phyloP scores from a whole-genome alignment of 1,140 invertebrate genomes.

The Plectus sambesii region DNA sequence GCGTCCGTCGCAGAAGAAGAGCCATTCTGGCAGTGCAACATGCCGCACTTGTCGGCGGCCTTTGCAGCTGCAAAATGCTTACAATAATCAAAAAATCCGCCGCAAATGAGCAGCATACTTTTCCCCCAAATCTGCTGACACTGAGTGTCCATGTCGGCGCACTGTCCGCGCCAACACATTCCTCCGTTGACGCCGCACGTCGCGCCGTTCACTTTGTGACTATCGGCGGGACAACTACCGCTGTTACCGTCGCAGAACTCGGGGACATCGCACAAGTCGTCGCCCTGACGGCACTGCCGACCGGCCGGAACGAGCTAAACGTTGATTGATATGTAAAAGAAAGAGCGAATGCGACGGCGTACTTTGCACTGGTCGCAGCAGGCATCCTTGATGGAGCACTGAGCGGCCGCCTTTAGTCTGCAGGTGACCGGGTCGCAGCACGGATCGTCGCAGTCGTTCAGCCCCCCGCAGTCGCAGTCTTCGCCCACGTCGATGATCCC shows the following conservation, averaged over 20 bases:
- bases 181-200: constrained; percentile 40
- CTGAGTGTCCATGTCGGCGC: constrained; percentile 35
- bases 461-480: constrained; percentile 43
- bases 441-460: constrained; percentile 41
- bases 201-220: constrained; percentile 41
- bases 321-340: background rate
- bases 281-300: constrained; percentile 31
- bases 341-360: background rate
- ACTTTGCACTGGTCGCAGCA: constrained; percentile 42
- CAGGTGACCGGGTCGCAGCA: constrained; percentile 44
- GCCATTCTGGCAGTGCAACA: constrained; percentile 35
- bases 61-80: constrained; percentile 24
- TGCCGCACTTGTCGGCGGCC: constrained; percentile 34
- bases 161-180: constrained; percentile 44
- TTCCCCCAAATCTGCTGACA: constrained; percentile 37
- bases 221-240: constrained; percentile 43
- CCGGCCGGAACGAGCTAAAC: constrained; percentile 24
- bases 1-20: constrained; percentile 20
- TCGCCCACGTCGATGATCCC: constrained; percentile 40
- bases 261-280: constrained; percentile 36
- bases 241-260: constrained; percentile 41
- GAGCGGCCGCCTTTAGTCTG: constrained; percentile 39
- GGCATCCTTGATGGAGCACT: constrained; percentile 39
- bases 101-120: constrained; percentile 18
- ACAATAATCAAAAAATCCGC: no score